A percentile compares a stretch with the other conserved stretches of the same genome.
phyloP scores from a whole-genome alignment of 2,797 vertebrate genomes.

The Telmatherina bonti region DNA sequence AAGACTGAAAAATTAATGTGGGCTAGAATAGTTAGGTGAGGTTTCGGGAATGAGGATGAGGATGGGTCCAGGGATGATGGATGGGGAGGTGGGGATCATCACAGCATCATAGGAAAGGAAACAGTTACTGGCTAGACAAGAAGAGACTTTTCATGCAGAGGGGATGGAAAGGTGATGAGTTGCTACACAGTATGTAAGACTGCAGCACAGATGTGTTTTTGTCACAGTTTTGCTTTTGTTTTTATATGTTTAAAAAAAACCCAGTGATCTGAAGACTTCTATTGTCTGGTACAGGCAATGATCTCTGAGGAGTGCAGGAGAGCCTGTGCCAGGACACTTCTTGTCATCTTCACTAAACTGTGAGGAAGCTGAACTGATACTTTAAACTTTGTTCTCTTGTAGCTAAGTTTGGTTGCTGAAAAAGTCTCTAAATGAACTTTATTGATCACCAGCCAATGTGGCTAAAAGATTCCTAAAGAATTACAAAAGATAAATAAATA shows the following conservation, averaged over 20 bases:
- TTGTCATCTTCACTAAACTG: conserved; percentile 31
- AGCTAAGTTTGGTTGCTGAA: neutral
- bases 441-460: no score
- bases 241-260: conserved; percentile 13
- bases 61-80: conserved; percentile 37
- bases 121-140: conserved; percentile 13
- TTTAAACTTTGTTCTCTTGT: neutral
- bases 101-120: conserved; percentile 4
- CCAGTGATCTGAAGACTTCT: conserved; percentile 8
- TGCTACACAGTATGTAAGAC: neutral
- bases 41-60: conserved; percentile 2
- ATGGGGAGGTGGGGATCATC: conserved; percentile 52
- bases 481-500: no score
- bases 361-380: conserved; percentile 18
- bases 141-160: neutral
- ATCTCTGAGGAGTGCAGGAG: conserved; percentile 29
- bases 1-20: conserved; percentile 76
- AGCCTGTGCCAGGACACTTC: conserved; percentile 3
- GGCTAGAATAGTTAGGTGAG: conserved; percentile 35
- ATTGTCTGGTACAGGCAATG: conserved; percentile 13
- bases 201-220: conserved; percentile 6
- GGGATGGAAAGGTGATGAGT: neutral
- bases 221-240: conserved; percentile 3
- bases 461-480: no score
- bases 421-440: no score